Conservation (phyloP, 1,140 invertebrate genomes). For the Diabrotica undecimpunctata region DNA sequence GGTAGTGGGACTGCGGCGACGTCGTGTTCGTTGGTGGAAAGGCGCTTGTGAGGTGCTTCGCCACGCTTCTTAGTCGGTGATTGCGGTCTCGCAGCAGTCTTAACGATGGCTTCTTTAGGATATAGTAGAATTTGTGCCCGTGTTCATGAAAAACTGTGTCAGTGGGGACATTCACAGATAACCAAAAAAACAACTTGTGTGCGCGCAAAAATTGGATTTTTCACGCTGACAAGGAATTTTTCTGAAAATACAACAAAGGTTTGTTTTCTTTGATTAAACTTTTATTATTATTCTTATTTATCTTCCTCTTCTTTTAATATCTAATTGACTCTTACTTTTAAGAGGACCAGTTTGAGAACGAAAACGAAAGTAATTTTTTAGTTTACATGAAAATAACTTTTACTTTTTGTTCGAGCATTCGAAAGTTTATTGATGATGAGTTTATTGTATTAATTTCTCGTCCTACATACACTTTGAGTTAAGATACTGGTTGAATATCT, state of each 20-base stretch:
- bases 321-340: too few species aligned
- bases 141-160: constrained; percentile 72
- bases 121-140: constrained; percentile 72
- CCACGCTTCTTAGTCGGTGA: constrained; percentile 8
- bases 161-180: constrained; percentile 61
- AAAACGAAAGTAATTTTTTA: constrained; percentile 11
- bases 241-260: constrained; percentile 15
- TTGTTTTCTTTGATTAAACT: neutral
- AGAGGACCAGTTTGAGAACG: neutral
- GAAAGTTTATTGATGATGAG: constrained; percentile 22
- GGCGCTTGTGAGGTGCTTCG: constrained; percentile 4
- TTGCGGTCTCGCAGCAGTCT: constrained; percentile 56
- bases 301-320: too few species aligned
- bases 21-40: constrained; percentile 5
- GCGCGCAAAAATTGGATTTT: constrained; percentile 58
- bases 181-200: constrained; percentile 59
- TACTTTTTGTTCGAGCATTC: constrained; percentile 16
- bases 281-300: too few species aligned
- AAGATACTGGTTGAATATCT: neutral
- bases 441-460: constrained; percentile 23
- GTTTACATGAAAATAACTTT: constrained; percentile 18
- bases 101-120: constrained; percentile 73
- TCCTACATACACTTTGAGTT: constrained; percentile 11
- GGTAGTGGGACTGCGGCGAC: constrained; percentile 23
- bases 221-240: constrained; percentile 43